Evolutionary conservation across 1,140 invertebrate genomes (phyloP).

Genomic region (Eciton burchellii): DNA sequence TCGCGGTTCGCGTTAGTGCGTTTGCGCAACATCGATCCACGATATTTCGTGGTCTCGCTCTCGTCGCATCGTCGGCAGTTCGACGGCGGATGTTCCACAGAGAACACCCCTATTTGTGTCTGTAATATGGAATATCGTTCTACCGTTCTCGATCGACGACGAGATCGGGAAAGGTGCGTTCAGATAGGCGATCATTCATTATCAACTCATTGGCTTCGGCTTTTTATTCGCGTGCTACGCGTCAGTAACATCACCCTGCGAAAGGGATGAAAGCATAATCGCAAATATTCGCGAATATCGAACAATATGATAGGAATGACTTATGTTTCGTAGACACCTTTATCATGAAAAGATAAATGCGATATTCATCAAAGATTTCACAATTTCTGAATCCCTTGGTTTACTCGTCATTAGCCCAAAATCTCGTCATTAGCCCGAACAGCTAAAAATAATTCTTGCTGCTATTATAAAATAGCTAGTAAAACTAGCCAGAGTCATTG

Average conservation of each 20-base stretch:
- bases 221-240: constrained; percentile 14
- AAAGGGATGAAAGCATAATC: too few species aligned
- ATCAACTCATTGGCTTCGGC: neutral
- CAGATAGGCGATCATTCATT: neutral
- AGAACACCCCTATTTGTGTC: constrained; percentile 36
- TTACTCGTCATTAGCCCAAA: neutral
- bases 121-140: constrained; percentile 65
- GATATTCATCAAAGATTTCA: neutral
- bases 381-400: neutral
- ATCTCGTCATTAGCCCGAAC: too few species aligned
- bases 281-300: neutral
- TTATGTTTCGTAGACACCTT: neutral
- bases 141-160: constrained; percentile 30
- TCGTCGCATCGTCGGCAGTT: constrained; percentile 9
- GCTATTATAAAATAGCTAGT: too few species aligned
- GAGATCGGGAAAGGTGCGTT: constrained; percentile 35
- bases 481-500: too few species aligned
- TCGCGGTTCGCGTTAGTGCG: constrained; percentile 34
- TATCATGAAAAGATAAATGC: neutral
- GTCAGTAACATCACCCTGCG: neutral
- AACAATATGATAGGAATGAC: constrained; percentile 5
- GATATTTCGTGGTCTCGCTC: constrained; percentile 30
- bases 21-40: constrained; percentile 71
- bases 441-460: too few species aligned
- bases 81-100: constrained; percentile 53